These are phyloP conservation scores for Lepus americanus DNA, from an alignment of 2,113 vertebrate species.

Conservation along the genomic window DNA sequence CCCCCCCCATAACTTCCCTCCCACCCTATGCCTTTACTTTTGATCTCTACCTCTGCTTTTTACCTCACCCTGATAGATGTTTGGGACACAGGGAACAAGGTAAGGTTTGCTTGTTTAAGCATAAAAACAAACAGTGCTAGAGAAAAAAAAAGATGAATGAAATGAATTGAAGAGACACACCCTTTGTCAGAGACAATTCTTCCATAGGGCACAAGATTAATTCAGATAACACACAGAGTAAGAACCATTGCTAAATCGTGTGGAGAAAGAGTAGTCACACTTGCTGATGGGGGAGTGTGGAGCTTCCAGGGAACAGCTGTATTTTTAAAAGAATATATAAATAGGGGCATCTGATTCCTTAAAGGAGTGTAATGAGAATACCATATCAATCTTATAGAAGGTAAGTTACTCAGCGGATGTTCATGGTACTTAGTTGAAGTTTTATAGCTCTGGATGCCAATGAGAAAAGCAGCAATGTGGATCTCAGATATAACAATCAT, in stretches of 20 bases:
- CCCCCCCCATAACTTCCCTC: no score
- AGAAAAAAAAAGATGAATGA: conserved; percentile 28
- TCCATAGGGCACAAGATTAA: not conserved
- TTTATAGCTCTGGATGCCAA: conserved; percentile 3
- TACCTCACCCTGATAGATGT: not conserved
- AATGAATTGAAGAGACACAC: not conserved
- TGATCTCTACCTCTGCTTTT: not conserved
- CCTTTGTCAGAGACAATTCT: not conserved
- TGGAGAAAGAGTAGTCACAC: not conserved
- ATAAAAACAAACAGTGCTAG: not conserved
- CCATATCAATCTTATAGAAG: not conserved
- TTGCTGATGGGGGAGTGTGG: not conserved
- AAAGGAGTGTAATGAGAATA: conserved; percentile 6
- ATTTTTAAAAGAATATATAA: not conserved
- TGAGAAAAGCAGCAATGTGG: not conserved
- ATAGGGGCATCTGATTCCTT: not conserved
- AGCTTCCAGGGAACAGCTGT: not conserved
- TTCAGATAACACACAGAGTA: not conserved
- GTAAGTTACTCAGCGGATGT: conserved; percentile 8
- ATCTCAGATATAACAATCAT: conserved; percentile 1
- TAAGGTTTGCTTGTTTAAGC: not conserved
- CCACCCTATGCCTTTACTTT: not conserved
- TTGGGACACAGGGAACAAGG: not conserved
- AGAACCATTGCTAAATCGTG: not conserved
- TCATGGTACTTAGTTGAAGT: not conserved